Evolutionary conservation across 2,797 vertebrate species (phyloP), one percentile per base, ranked within the genome.

Genomic region (Danionella dracula): DNA sequence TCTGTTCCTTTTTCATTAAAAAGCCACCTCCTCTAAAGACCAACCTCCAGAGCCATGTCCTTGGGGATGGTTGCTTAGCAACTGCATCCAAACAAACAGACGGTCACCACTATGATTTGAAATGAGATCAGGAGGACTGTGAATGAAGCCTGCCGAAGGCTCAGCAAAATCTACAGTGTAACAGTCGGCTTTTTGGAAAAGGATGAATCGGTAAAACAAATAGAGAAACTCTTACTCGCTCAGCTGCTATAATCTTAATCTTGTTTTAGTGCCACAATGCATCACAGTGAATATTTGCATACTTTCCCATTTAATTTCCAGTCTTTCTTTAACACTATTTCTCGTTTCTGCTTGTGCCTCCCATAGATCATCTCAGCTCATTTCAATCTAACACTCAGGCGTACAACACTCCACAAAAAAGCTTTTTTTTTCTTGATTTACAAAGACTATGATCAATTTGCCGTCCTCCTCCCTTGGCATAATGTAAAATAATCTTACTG

Each of bases 61-160:
- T 82, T 79, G 72, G 77, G 81, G 82, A 82, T 64, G 71, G 84
- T 87, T 86, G 57, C 88, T 79, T 86, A 85, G 84, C 86, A 86
- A 89, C 85, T 7, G 53, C 66, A 80, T 81, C 78, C 79, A 81
- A 84, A 85, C 75, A 78, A 78, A 76, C 60, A 78, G 71, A 67
- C 70, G 56, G 73, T 59, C 46, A 4, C 66, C 68, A 75, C 57
- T 59, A 73, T 23, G 57, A 70, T 77, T 79, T 80, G 74, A 76
- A 79, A 78, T 67, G 62, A 54, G 61, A 79, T 72, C 9, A 34
- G 45, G 45, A 29, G 35, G 64, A 64, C 67, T 64, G 16, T 17
- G n/a, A 56, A 49, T 37, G 32, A 27, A 68, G n/a, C n/a, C n/a
- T n/a, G n/a, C n/a, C n/a, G n/a, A n/a, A 65, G 70, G 64, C 60